Conservation (phyloP, 2,113 vertebrate species). For the Thymallus thymallus region DNA sequence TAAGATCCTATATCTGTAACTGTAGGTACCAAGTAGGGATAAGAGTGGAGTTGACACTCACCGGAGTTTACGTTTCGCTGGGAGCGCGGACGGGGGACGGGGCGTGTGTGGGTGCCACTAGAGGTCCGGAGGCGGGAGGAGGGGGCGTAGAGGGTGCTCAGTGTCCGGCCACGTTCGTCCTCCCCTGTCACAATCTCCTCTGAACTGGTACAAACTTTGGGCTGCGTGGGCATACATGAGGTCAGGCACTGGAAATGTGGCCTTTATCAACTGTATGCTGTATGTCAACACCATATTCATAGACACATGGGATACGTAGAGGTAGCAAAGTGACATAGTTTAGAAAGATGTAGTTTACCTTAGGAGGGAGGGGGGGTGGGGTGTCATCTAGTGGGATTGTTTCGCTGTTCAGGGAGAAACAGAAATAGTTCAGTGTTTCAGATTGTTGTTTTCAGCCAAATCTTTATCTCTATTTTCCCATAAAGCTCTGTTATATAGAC, state of each 20-base stretch:
- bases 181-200: slow-evolving; percentile 70
- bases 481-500: no score
- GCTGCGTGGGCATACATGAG: slow-evolving; percentile 59
- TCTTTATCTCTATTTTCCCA: no score
- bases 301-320: not conserved
- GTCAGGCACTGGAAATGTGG: not conserved
- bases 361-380: slow-evolving; percentile 87
- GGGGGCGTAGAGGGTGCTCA: slow-evolving; percentile 40
- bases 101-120: slow-evolving; percentile 73
- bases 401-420: slow-evolving; percentile 57
- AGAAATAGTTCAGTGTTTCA: no score
- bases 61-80: slow-evolving; percentile 75
- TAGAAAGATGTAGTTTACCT: slow-evolving; percentile 66
- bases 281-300: not conserved
- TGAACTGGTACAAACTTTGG: slow-evolving; percentile 73
- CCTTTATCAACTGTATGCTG: not conserved
- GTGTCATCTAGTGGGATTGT: slow-evolving; percentile 43
- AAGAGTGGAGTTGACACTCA: slow-evolving; percentile 45
- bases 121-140: slow-evolving; percentile 75
- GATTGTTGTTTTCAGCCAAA: no score
- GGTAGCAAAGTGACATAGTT: not conserved
- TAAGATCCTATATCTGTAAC: no score
- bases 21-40: no score
- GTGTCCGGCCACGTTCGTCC: slow-evolving; percentile 42
- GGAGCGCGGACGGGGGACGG: slow-evolving; percentile 40